Conservation (phyloP, 2,113 vertebrate species). For the Vimba vimba region DNA sequence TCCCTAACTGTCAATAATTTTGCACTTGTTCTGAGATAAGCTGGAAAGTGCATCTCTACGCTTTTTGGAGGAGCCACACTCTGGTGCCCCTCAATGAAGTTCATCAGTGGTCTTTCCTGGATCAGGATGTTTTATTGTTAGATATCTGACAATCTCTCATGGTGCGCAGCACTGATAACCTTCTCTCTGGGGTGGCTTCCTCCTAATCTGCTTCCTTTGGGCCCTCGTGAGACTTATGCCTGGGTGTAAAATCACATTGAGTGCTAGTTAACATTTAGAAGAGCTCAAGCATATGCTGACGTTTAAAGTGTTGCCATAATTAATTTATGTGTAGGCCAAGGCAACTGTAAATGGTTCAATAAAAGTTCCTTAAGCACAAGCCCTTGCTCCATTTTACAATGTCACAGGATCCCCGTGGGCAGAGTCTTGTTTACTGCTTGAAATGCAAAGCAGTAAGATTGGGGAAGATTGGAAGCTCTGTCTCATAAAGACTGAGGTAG, state of each 20-base stretch:
- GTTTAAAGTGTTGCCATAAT: slow-evolving; percentile 52
- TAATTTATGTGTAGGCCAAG: slow-evolving; percentile 46
- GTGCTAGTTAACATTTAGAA: slow-evolving; percentile 34
- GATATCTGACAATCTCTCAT: slow-evolving; percentile 58
- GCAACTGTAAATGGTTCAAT: slow-evolving; percentile 53
- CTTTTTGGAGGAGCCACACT: slow-evolving; percentile 46
- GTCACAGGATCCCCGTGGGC: slow-evolving; percentile 55
- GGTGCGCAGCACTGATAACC: slow-evolving; percentile 59
- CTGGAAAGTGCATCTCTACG: slow-evolving; percentile 62
- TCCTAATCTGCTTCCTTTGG: slow-evolving; percentile 56
- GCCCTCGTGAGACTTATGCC: slow-evolving; percentile 47
- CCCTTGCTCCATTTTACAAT: slow-evolving; percentile 62
- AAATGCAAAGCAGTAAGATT: slow-evolving; percentile 35
- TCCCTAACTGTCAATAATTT: slow-evolving; percentile 66
- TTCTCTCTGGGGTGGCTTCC: slow-evolving; percentile 56
- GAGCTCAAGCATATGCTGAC: slow-evolving; percentile 51
- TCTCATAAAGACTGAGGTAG: slow-evolving; percentile 48
- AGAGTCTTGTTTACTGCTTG: slow-evolving; percentile 62
- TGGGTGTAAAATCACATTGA: slow-evolving; percentile 20
- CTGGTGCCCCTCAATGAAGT: slow-evolving; percentile 53
- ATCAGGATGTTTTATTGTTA: slow-evolving; percentile 61
- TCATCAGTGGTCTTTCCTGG: slow-evolving; percentile 60
- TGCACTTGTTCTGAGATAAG: slow-evolving; percentile 55
- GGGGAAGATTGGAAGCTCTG: too few species aligned
- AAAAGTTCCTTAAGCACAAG: slow-evolving; percentile 51